Evolutionary conservation across 2,113 vertebrate species (phyloP).

Genomic region (Spermophilus dauricus): DNA sequence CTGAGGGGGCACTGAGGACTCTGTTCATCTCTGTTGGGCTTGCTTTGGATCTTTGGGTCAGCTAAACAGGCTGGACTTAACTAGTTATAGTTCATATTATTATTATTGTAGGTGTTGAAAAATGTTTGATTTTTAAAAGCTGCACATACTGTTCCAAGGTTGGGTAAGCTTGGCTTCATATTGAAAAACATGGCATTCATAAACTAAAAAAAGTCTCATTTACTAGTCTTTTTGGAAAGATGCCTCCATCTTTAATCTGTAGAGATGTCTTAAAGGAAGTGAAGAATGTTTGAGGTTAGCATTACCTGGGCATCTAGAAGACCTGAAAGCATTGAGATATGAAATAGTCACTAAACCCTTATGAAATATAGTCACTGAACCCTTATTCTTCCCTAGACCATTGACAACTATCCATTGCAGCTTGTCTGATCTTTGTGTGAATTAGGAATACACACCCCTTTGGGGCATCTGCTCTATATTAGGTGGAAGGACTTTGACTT

Average conservation of each 20-base stretch:
- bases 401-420: neutral
- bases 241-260: conserved; percentile 5
- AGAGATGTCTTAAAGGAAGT: neutral
- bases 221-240: neutral
- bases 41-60: neutral
- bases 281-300: neutral
- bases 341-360: neutral
- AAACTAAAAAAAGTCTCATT: conserved; percentile 24
- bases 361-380: neutral
- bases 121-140: conserved; percentile 27
- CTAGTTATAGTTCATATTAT: neutral
- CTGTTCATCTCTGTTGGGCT: neutral
- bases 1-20: neutral
- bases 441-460: neutral
- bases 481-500: neutral
- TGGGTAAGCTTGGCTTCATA: neutral
- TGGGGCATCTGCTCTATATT: neutral
- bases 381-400: neutral
- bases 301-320: conserved; percentile 2
- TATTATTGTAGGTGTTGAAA: neutral
- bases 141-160: neutral
- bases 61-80: neutral
- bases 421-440: neutral
- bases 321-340: conserved; percentile 7
- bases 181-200: neutral